Base-by-base conservation (phyloP, 2,113 vertebrate genomes). In the Pagrus major region DNA sequence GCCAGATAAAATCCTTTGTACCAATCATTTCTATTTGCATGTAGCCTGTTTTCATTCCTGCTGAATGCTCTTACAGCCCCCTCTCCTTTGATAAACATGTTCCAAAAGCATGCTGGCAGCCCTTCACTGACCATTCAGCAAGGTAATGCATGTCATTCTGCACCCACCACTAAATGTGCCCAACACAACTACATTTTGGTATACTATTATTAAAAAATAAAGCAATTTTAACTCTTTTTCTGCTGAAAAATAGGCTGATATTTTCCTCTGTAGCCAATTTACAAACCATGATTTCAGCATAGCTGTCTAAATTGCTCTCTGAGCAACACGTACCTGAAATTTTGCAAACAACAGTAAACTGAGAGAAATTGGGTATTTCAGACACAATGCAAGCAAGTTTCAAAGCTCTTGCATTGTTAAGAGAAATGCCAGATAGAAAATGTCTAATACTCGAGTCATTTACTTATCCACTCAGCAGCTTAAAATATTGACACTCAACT, bases 401-500 rank as follows among this genome's bases (percentile, higher is more conserved):
- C 52, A 81, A 29, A 74, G 47, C 69, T 75, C 27, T 31, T 83
- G 52, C 35, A 78, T 78, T 80, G 83, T 74, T 71, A 74, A 78
- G 49, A 81, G 25, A 65, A 75, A 72, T 63, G 73, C 23, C 31
- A 58, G 25, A 65, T 18, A 71, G 37, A 67, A 74, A 70, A 33
- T 51, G 20, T 41, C 56, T 35, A 64, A 55, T 21, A 68, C 55
- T 68, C 66, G n/a, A 69, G 35, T 58, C 78, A 64, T 72, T 72
- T 76, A 76, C 47, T 46, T 29, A 56, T 64, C 64, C 31, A 44
- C 37, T 20, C 39, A 71, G 25, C 70, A 60, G 61, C 61, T 79
- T 79, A 51, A 64, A 84, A 78, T 71, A 72, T 69, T 68, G 61
- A 84, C 77, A 68, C 44, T 64, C 41, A 64, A 39, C 39, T 71